phyloP scores from a whole-genome alignment of 2,113 vertebrate genomes.

The Poeciliopsis turrubarensis region DNA sequence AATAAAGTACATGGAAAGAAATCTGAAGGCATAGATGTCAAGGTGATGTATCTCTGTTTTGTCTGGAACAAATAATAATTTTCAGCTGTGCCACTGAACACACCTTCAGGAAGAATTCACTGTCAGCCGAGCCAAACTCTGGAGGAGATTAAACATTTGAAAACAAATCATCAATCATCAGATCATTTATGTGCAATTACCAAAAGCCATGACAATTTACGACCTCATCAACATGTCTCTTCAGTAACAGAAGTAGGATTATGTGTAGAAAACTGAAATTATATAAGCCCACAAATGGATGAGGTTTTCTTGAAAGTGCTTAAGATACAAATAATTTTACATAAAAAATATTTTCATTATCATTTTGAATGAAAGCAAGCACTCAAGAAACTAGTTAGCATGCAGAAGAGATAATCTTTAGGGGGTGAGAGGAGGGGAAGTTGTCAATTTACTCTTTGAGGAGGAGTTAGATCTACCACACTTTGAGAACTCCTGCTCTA shows the following conservation, averaged over 20 bases:
- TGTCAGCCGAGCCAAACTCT: slow-evolving; percentile 18
- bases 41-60: slow-evolving; percentile 34
- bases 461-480: too few species aligned
- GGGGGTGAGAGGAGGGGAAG: too few species aligned
- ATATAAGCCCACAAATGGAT: too few species aligned
- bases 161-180: slow-evolving; percentile 14
- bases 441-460: too few species aligned
- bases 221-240: slow-evolving; percentile 31
- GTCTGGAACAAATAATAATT: slow-evolving; percentile 48
- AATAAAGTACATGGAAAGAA: slow-evolving; percentile 31
- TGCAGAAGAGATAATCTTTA: too few species aligned
- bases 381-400: too few species aligned
- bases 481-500: too few species aligned
- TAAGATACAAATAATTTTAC: background rate
- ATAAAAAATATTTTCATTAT: too few species aligned
- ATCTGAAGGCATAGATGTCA: slow-evolving; percentile 25
- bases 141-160: background rate
- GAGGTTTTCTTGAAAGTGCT: background rate
- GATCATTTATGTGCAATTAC: slow-evolving; percentile 20
- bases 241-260: background rate
- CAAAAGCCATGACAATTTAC: slow-evolving; percentile 31
- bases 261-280: background rate
- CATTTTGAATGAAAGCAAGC: too few species aligned
- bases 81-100: slow-evolving; percentile 51
- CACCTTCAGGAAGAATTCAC: slow-evolving; percentile 3